Evolutionary conservation across 2,888 invertebrate genomes (phyloP), one percentile per base, ranked within the genome.

Genomic region (Sceliomorpha sp.): DNA sequence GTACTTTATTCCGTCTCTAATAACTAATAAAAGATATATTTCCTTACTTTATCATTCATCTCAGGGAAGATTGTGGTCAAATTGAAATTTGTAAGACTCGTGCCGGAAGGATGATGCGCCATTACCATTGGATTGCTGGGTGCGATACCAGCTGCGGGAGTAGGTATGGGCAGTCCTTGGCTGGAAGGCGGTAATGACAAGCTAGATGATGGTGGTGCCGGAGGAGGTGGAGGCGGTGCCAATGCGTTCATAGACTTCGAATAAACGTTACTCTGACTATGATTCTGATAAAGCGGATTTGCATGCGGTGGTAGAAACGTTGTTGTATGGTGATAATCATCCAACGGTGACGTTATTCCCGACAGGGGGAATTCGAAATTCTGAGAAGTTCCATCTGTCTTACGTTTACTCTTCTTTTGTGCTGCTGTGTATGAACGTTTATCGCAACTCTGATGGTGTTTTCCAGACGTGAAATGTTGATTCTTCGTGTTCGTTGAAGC

Each of bases 41-140:
- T n/a, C n/a, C n/a, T n/a, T n/a, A 89, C 89, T 84, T 90, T 91
- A 58, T 90, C 90, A 83, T 94, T 94, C 75, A 95, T 95, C 90
- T 95, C 95, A 1, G 95, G 95, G 86, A 95, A 95, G 78, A 95
- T 94, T 0, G 95, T 93, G 79, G 94, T 94, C 32, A 95, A 89
- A 88, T 95, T 95, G 82, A 95, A 95, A 85, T 95, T 95, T 0
- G 95, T 93, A 26, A 93, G 87, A 51, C 91, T 90, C 2, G 90
- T 91, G 27, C 91, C 90, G 1, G 88, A 87, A 0, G 87, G 86
- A 80, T 87, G 88, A 76, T 87, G 84, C 1, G 75, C 76, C 79
- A 87, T 84, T 1, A 79, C 74, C 75, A 82, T 83, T 0, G 83
- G 77, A 55, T 85, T 85, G 48, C 76, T 72, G 1, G 77, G 66